A percentile compares a stretch with the other conserved stretches of the same genome.
These are phyloP conservation scores for Urocyon cinereoargenteus DNA, from an alignment of 2,797 vertebrate genomes.

Conservation along the genomic window DNA sequence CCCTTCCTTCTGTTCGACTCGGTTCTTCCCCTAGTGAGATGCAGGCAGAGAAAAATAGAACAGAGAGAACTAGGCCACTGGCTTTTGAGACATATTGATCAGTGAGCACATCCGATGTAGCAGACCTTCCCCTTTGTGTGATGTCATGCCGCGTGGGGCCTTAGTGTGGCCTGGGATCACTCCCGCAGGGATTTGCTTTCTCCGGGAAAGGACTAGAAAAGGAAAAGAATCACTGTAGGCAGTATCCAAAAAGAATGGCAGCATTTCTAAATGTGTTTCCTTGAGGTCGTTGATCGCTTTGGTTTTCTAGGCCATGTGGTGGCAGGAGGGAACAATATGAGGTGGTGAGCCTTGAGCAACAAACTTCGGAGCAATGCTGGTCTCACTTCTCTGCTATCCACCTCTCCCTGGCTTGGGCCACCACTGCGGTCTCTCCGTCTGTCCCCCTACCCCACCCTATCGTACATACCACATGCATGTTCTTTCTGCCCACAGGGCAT, in stretches of 20 bases:
- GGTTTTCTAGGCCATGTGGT: conserved; percentile 65
- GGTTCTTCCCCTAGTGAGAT: conserved; percentile 70
- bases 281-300: conserved; percentile 70
- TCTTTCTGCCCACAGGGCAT: not conserved
- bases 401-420: not conserved
- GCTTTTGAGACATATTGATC: conserved; percentile 77
- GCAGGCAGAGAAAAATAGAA: conserved; percentile 51
- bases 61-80: conserved; percentile 58
- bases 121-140: conserved; percentile 35
- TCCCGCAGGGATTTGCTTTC: conserved; percentile 54
- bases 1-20: not conserved
- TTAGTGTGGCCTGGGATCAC: conserved; percentile 48
- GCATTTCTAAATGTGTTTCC: conserved; percentile 67
- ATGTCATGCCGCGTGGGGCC: not conserved
- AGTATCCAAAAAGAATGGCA: conserved; percentile 64
- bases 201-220: conserved; percentile 66
- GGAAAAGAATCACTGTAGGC: conserved; percentile 52
- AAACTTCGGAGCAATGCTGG: conserved; percentile 7
- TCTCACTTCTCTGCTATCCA: not conserved
- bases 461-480: not conserved
- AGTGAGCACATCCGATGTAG: conserved; percentile 21
- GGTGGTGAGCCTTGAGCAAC: not conserved
- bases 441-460: not conserved
- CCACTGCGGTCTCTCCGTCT: not conserved
- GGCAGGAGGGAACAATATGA: conserved; percentile 37